Evolutionary conservation across 1,140 invertebrate genomes (phyloP).

Genomic region (Drosophila equinoxialis): DNA sequence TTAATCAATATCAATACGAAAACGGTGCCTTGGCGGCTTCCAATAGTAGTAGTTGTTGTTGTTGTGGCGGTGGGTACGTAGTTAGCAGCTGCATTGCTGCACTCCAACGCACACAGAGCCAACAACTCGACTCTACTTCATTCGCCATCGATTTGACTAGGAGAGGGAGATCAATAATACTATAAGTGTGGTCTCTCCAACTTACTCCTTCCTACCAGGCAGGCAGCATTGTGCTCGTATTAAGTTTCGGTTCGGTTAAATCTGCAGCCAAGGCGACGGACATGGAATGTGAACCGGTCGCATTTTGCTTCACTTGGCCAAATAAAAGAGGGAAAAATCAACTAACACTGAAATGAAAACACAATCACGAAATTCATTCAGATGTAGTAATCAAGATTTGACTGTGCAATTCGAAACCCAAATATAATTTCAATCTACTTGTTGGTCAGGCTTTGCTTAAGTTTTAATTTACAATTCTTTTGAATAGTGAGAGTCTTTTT

Average conservation of each 20-base stretch:
- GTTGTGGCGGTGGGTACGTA: background rate
- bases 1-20: constrained; percentile 18
- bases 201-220: constrained; percentile 18
- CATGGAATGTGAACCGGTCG: constrained; percentile 21
- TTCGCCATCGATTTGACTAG: constrained; percentile 6
- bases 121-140: background rate
- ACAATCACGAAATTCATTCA: constrained; percentile 11
- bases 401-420: constrained; percentile 4
- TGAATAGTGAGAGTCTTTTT: too few species aligned
- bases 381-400: background rate
- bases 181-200: constrained; percentile 20
- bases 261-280: constrained; percentile 7
- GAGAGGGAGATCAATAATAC: constrained; percentile 20
- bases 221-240: constrained; percentile 20
- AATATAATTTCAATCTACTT: constrained; percentile 7
- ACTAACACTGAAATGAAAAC: constrained; percentile 9
- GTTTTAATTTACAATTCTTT: background rate
- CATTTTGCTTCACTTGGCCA: constrained; percentile 12
- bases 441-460: background rate
- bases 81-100: constrained; percentile 18
- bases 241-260: constrained; percentile 15
- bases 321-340: constrained; percentile 14
- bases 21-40: constrained; percentile 11
- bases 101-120: constrained; percentile 16
- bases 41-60: background rate